These are phyloP conservation scores for Cyaniris semiargus DNA, from an alignment of 2,888 invertebrate genomes.

Conservation along the genomic window DNA sequence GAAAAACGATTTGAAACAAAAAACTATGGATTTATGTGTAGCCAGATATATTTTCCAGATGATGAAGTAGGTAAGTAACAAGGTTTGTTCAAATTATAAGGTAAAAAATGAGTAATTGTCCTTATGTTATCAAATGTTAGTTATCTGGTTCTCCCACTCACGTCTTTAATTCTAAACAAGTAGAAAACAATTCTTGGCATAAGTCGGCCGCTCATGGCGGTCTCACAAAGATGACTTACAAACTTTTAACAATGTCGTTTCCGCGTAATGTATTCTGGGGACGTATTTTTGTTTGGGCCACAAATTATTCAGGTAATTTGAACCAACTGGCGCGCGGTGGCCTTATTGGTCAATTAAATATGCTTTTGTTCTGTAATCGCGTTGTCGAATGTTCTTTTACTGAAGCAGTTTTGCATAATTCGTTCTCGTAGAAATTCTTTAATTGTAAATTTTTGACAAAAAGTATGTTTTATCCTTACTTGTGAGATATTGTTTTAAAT, in stretches of 20 bases:
- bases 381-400: not conserved
- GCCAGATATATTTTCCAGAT: no score
- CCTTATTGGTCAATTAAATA: constrained; percentile 21
- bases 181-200: not conserved
- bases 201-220: constrained; percentile 14
- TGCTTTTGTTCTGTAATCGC: not conserved
- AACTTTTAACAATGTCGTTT: constrained; percentile 20
- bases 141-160: no score
- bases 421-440: not conserved
- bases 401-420: not conserved
- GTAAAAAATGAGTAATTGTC: no score
- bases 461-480: no score
- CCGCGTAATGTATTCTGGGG: not conserved
- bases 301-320: constrained; percentile 24
- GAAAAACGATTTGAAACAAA: no score
- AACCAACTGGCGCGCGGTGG: constrained; percentile 1
- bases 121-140: no score
- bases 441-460: not conserved
- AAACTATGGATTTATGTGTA: no score
- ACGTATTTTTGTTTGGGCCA: not conserved
- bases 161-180: not conserved
- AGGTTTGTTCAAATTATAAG: no score
- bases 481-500: no score
- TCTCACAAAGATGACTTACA: constrained; percentile 14
- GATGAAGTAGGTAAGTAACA: no score